phyloP scores from a whole-genome alignment of 2,888 invertebrate species.

The Scrobipalpa atriplicella region DNA sequence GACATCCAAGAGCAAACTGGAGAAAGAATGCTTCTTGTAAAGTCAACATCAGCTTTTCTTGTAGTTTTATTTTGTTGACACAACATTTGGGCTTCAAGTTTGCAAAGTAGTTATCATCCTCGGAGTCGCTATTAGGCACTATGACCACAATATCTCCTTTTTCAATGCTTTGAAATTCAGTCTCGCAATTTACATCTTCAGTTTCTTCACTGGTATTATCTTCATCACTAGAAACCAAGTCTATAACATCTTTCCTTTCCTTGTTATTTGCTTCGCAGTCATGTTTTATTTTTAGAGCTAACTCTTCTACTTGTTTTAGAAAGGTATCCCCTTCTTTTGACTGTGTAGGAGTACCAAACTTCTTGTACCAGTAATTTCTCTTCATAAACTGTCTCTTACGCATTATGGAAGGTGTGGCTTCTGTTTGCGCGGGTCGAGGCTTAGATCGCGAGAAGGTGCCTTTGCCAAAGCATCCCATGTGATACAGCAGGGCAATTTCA shows the following conservation, averaged over 20 bases:
- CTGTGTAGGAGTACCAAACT: slow-evolving; percentile 53
- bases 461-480: slow-evolving; percentile 91
- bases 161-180: slow-evolving; percentile 45
- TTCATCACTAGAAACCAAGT: slow-evolving; percentile 75
- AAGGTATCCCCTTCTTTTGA: slow-evolving; percentile 51
- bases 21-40: slow-evolving; percentile 92
- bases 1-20: slow-evolving; percentile 84
- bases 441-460: slow-evolving; percentile 84
- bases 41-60: slow-evolving; percentile 86
- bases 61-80: slow-evolving; percentile 80
- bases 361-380: slow-evolving; percentile 81
- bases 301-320: slow-evolving; percentile 58
- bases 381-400: slow-evolving; percentile 84
- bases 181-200: slow-evolving; percentile 38
- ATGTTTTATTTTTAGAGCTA: slow-evolving; percentile 56
- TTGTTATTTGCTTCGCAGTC: slow-evolving; percentile 45
- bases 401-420: slow-evolving; percentile 64
- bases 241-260: slow-evolving; percentile 65
- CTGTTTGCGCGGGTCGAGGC: slow-evolving; percentile 68
- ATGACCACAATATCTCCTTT: slow-evolving; percentile 79
- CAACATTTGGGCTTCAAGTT: slow-evolving; percentile 83
- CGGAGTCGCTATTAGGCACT: slow-evolving; percentile 86
- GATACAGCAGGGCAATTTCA: slow-evolving; percentile 84
- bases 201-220: slow-evolving; percentile 45
- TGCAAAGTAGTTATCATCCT: slow-evolving; percentile 84